phyloP scores from a whole-genome alignment of 2,888 invertebrate genomes.

The Laothoe populi region DNA sequence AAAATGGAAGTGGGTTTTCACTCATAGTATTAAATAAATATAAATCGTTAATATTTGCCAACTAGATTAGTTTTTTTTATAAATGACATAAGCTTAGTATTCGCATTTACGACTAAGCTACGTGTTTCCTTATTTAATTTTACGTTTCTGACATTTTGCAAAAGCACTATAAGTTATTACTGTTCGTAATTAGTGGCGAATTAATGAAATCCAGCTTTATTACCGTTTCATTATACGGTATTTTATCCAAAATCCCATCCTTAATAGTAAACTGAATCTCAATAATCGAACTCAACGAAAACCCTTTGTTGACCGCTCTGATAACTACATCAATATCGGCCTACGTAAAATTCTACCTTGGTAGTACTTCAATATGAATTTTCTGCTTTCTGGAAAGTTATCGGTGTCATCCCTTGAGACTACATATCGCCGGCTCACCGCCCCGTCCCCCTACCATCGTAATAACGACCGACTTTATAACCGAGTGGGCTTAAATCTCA shows the following conservation, averaged over 20 bases:
- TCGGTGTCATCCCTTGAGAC: slow-evolving; percentile 49
- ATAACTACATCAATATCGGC: neutral
- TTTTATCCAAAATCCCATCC: no score
- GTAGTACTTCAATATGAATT: slow-evolving; percentile 35
- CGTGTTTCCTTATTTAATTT: no score
- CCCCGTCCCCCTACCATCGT: slow-evolving; percentile 38
- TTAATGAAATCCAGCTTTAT: no score
- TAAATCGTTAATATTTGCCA: neutral
- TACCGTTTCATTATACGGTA: no score
- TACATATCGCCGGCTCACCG: slow-evolving; percentile 42
- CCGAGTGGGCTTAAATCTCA: slow-evolving; percentile 46
- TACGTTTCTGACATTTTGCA: no score
- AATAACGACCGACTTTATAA: slow-evolving; percentile 52
- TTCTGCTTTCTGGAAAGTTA: slow-evolving; percentile 52
- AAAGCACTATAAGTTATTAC: no score
- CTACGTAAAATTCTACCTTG: slow-evolving; percentile 11
- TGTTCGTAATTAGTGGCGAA: no score
- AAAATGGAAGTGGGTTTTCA: neutral
- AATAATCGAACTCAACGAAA: neutral
- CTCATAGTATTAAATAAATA: neutral
- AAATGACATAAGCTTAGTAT: no score
- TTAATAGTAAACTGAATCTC: neutral
- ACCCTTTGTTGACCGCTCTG: neutral
- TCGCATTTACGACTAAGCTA: no score
- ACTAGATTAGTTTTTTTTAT: no score